Evolutionary conservation across 2,888 invertebrate genomes (phyloP).

Genomic region (Spisula solida): DNA sequence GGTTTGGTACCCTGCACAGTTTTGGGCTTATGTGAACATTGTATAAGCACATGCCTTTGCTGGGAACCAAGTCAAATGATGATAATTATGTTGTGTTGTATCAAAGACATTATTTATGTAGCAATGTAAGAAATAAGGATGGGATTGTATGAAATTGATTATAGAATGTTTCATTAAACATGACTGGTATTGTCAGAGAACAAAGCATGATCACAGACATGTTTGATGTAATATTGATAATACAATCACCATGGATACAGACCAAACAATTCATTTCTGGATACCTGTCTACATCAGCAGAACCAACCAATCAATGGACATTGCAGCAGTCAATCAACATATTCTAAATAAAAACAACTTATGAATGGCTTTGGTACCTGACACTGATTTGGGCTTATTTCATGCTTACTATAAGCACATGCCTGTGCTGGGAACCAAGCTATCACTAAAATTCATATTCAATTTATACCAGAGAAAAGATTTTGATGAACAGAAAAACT

Average conservation of each 20-base stretch:
- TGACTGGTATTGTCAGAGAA: not conserved
- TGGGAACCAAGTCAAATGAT: conserved; percentile 30
- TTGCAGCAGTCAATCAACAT: too few species aligned
- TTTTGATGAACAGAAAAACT: too few species aligned
- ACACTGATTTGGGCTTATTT: not conserved
- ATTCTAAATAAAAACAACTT: too few species aligned
- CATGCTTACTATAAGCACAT: not conserved
- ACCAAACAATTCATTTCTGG: not conserved
- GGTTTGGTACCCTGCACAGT: not conserved
- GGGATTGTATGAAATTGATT: not conserved
- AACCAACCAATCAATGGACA: too few species aligned
- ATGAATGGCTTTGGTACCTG: not conserved
- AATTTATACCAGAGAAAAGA: too few species aligned
- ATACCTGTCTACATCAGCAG: too few species aligned
- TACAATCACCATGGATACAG: not conserved
- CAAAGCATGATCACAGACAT: not conserved
- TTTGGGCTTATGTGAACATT: conserved; percentile 3
- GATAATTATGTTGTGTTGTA: not conserved
- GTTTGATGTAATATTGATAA: not conserved
- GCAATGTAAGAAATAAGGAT: too few species aligned
- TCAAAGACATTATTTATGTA: not conserved
- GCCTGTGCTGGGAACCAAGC: not conserved
- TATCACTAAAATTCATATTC: too few species aligned
- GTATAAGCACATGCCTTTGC: conserved; percentile 37
- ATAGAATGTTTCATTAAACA: not conserved